Evolutionary conservation across 30 jellyfish, hydroid and myxozoan genomes (phyloP), one percentile per base, ranked within the genome.

Genomic region (Catostylus mosaicus): DNA sequence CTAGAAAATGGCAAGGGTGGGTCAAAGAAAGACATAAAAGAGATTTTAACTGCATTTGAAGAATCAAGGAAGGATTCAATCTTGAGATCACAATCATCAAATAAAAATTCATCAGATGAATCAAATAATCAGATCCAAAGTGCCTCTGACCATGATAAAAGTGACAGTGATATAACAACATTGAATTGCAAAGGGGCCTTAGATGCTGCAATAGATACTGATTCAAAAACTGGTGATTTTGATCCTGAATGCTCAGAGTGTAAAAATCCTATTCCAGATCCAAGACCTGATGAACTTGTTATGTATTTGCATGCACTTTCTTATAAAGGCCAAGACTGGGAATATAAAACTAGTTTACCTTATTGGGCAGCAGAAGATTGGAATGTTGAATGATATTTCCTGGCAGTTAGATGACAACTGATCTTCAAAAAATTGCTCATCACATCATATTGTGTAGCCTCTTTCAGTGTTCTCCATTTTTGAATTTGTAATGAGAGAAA

Each of bases 211-310:
- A n/a, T n/a, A n/a, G n/a, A n/a, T 62, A 32, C 34, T 19, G 72
- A 35, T 23, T 12, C 16, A 37, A 24, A n/a, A 27, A 22, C 38
- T 22, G 24, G 26, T 23, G 26, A 26, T 37, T 83, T 18, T 86
- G 97, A 93, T 61, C 83, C 86, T 16, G 88, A 69, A 35, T 93
- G 99, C 60, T 46, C 97, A 22, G 99, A 93, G 3, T 93, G 99
- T 76, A 67, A 57, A 30, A 67, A 87, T 64, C 83, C 78, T 5
- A 81, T 97, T 84, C 90, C 90, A 78, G 90, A 75, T 45, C 97
- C 97, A n/a, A 32, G 14, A 12, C 67, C 80, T 16, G 60, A 27
- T 67, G 99, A 93, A 26, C 95, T 93, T 5, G 89, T 84, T 32
- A 93, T 93, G 95, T 93, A 69, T 83, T 65, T 93, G 64, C 99